Evolutionary conservation across 2,888 invertebrate species (phyloP), one percentile per base, ranked within the genome.

Genomic region (Agrenia bidenticulata): DNA sequence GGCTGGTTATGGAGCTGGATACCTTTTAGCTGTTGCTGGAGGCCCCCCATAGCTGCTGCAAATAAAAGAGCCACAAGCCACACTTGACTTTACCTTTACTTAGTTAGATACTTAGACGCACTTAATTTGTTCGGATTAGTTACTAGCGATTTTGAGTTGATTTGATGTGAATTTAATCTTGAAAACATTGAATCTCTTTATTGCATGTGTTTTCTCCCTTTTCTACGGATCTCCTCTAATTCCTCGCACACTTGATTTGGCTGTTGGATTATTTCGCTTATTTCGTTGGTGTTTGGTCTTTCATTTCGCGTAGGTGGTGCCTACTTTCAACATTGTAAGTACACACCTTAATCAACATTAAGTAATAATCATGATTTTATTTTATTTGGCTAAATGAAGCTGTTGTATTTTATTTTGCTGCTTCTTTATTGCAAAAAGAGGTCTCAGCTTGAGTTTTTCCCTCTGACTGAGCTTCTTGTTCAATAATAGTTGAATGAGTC

Each of bases 301-400:
- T 57, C 39, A 32, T 63, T 63, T 65, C 67, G 64, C 70, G 69
- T 70, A 70, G 70, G 64, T 66, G 57, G 70, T 67, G 60, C 74
- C 74, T 50, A 64, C 70, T 70, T 74, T 74, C 72, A 74, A 74
- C 70, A 74, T 74, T 51, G 74, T 74, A 74, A 74, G 74, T 74
- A 15, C 15, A 45, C 45, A 45, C 19, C 45, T 45, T 32, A 32
- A n/a, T n/a, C n/a, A n/a, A n/a, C n/a, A n/a, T n/a, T n/a, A n/a
- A n/a, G n/a, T n/a, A n/a, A n/a, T n/a, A n/a, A n/a, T n/a, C n/a
- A n/a, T n/a, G n/a, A n/a, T n/a, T n/a, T 39, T 39, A 39, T 9
- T 39, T 39, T 39, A 15, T 11, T 9, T 15, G 15, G 9, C 15
- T 19, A 9, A 15, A 45, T 45, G 45, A 45, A 45, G 45, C 45